These are phyloP conservation scores for Pelobates fuscus DNA, from an alignment of 2,113 vertebrate genomes.

Conservation along the genomic window DNA sequence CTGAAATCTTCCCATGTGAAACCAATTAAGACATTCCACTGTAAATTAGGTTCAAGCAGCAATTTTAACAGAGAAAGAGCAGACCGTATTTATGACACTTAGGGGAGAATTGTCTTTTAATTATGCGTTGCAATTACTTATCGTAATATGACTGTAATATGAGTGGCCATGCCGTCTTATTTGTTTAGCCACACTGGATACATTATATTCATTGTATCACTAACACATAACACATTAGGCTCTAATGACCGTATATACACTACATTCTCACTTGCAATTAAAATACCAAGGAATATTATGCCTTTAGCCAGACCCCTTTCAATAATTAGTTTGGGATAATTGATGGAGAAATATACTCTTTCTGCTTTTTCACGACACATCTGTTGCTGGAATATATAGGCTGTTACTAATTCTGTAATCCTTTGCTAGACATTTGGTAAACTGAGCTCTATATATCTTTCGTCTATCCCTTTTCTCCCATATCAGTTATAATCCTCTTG, in stretches of 20 bases:
- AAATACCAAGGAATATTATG: background rate
- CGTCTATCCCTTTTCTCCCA: background rate
- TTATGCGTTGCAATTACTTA: no score
- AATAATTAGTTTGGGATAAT: background rate
- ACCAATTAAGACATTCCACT: no score
- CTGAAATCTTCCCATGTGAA: no score
- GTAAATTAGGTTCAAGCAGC: no score
- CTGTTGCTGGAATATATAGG: background rate
- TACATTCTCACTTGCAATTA: background rate
- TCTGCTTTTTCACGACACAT: background rate
- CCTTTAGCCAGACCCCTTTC: background rate
- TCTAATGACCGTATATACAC: background rate
- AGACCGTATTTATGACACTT: no score
- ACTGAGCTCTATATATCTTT: background rate
- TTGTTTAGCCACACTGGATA: no score
- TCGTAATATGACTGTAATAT: no score
- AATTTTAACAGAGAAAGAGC: no score
- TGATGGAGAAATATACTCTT: background rate
- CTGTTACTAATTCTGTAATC: background rate
- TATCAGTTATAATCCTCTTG: background rate
- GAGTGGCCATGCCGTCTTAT: no score
- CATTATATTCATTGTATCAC: no score
- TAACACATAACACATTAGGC: no score
- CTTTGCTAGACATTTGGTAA: background rate
- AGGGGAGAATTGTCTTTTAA: no score